Evolutionary conservation across 2,797 vertebrate genomes (phyloP).

Genomic region (Artibeus jamaicensis): DNA sequence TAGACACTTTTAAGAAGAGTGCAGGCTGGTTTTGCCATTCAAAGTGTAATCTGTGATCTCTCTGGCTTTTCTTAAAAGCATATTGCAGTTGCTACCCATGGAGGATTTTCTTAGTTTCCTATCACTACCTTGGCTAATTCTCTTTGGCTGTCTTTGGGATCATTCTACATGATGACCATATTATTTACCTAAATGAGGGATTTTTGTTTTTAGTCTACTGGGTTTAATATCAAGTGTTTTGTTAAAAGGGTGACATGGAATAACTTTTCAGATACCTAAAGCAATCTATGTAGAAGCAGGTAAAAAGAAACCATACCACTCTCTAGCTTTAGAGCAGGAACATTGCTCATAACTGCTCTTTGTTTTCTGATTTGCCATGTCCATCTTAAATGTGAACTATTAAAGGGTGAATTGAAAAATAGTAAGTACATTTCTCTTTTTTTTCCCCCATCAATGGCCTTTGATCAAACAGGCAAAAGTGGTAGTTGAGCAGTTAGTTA

Average conservation of each 20-base stretch:
- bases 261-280: not conserved
- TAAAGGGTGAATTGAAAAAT: not conserved
- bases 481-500: not conserved
- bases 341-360: not conserved
- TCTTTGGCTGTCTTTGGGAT: not conserved
- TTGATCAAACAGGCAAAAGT: not conserved
- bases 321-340: not conserved
- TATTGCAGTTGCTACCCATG: not conserved
- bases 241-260: not conserved
- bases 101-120: not conserved
- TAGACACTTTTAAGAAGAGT: not conserved
- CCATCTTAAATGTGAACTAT: not conserved
- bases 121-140: not conserved
- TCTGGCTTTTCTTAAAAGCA: not conserved
- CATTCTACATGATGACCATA: not conserved
- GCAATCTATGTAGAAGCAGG: not conserved
- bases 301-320: not conserved
- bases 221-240: not conserved
- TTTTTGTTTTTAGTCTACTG: conserved; percentile 1
- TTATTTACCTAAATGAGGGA: not conserved
- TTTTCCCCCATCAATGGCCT: not conserved
- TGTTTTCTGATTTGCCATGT: not conserved
- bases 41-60: not conserved
- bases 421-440: not conserved
- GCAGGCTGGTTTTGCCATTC: not conserved